Evolutionary conservation across 2,888 invertebrate species (phyloP), one percentile per base, ranked within the genome.

Genomic region (Tetragonisca angustula): DNA sequence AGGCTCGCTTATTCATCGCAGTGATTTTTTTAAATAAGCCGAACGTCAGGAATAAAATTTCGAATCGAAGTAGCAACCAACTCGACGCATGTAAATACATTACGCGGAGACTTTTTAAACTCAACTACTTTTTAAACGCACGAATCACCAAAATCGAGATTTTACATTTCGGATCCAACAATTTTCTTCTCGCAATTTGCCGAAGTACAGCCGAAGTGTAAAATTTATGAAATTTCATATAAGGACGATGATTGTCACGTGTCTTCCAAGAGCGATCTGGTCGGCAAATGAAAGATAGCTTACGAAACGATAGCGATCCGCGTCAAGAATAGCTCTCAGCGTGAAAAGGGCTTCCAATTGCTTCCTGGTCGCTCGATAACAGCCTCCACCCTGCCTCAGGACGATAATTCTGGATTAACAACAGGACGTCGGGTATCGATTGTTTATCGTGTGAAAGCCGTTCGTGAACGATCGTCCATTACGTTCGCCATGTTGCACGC

Each of bases 361-460:
- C 89, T 89, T 89, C 85, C 89, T 90, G 88, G 88, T 89, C 70
- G 80, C 76, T 88, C 83, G 88, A 86, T 89, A 87, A 88, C 79
- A 77, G 83, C 79, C 77, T 79, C 76, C 78, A 50, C 77, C 68
- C 79, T 75, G 82, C 82, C 86, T 79, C 85, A 70, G 84, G 83
- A 87, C 86, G 88, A 90, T 86, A 89, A 89, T 89, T 84, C 77
- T 78, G 83, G 85, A 90, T 87, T 86, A 90, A 90, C 87, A 89
- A 85, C 90, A 85, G 85, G 86, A 89, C 85, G 87, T 87, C 78
- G 84, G 50, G 79, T 88, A 88, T 85, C 89, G 90, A 90, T 90
- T 89, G 88, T 89, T 90, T 88, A 89, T 90, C 90, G 89, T 90
- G 88, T 83, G 90, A 90, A 90, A 90, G 81, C 86, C 81, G 80